Base-by-base conservation (phyloP, 2,797 vertebrate genomes). In the Sebastes matsubarae region DNA sequence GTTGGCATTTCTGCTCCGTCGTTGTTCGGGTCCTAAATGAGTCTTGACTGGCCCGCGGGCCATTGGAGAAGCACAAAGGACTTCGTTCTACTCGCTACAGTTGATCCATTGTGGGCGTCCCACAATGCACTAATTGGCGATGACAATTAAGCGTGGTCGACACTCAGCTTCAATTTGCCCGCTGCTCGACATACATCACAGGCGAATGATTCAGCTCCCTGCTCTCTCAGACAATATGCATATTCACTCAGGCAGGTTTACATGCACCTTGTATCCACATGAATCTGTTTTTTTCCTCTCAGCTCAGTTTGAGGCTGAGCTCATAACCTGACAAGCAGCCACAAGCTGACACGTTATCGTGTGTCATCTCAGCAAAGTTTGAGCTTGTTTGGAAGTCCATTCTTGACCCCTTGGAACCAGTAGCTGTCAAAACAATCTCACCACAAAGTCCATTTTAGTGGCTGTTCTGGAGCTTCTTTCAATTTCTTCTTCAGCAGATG, bases 91-190 rank as follows among this genome's bases (percentile, higher is more conserved):
- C 95, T 94, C 96, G 97, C 97, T 97, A 97, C 97, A 96, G 96
- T 96, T 96, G 94, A 95, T 94, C 97, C 96, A 97, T 99, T 99
- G 97, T 98, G 95, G 92, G 81, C 88, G 72, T 93, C 95, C 89
- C 93, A 97, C 96, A 97, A 97, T 96, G 96, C 96, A 94, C 97
- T 99, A 98, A 99, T 99, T 99, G 98, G 97, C 90, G 87, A 95
- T 94, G 97, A 98, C 98, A 99, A 98, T 98, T 93, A 97, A 95
- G 96, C 93, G 88, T 88, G 94, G 93, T 94, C 86, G 75, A 85
- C 93, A 91, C 95, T 95, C 96, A 95, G 95, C 96, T 96, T 96
- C 95, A 95, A 97, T 96, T 97, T 93, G 94, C 68, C 89, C 75
- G 91, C 90, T 89, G 90, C 79, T 92, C 89, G 75, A 94, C 92